Conservation (phyloP, 1,140 invertebrate species). For the Daktulosphaira vitifoliae region DNA sequence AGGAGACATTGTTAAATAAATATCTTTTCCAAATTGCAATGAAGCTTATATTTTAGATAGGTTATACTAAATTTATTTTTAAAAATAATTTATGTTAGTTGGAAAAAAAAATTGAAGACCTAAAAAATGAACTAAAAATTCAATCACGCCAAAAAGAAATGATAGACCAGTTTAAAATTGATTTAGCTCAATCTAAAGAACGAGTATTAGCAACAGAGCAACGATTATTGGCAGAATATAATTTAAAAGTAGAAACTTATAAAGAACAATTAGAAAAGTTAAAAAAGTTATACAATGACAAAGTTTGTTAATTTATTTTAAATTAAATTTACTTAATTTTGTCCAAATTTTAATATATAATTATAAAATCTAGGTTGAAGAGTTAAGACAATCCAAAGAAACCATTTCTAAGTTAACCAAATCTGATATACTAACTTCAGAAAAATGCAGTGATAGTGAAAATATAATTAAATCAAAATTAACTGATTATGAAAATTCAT, state of each 20-base stretch:
- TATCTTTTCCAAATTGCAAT: too few relatives aligned
- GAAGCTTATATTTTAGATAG: too few relatives aligned
- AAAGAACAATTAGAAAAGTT: constrained; percentile 1
- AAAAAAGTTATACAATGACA: constrained; percentile 6
- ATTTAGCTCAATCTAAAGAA: constrained; percentile 25
- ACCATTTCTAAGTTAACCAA: constrained; percentile 1
- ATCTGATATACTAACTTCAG: neutral
- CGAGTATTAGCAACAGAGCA: constrained; percentile 7
- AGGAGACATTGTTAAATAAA: too few relatives aligned
- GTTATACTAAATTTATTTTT: too few relatives aligned
- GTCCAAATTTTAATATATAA: neutral
- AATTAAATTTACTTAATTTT: neutral
- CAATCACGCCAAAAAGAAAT: constrained; percentile 24
- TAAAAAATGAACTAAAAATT: constrained; percentile 15
- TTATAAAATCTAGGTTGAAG: neutral
- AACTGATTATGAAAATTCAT: constrained; percentile 12
- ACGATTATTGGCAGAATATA: constrained; percentile 12
- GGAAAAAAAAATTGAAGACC: constrained; percentile 19
- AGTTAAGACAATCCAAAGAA: constrained; percentile 22
- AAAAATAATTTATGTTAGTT: neutral
- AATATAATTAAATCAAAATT: constrained; percentile 16
- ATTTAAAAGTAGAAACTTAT: constrained; percentile 3
- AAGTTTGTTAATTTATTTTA: neutral
- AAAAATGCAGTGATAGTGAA: neutral
- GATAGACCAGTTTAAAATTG: constrained; percentile 16